Percentiles rank a stretch among this genome's conserved stretches.
Evolutionary conservation across 2,113 vertebrate species (phyloP).

Genomic region (Esox niger): DNA sequence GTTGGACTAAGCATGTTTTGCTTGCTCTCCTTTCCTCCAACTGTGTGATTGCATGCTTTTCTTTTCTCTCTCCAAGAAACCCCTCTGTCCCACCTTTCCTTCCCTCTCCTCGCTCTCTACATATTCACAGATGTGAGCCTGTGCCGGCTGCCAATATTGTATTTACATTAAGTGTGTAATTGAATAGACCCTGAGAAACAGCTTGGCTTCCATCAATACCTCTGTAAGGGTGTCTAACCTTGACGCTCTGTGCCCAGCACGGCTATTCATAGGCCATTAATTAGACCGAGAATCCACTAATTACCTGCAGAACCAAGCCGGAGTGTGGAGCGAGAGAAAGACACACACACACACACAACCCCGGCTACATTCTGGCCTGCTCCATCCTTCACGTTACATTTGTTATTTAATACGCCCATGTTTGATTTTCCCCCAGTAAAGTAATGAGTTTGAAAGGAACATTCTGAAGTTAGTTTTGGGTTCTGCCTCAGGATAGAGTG

Average conservation of each 20-base stretch:
- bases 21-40: not conserved
- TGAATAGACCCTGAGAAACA: constrained; percentile 38
- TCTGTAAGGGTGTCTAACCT: constrained; percentile 61
- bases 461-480: constrained; percentile 61
- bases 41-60: not conserved
- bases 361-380: constrained; percentile 13
- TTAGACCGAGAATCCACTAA: constrained; percentile 64
- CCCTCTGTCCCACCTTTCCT: not conserved
- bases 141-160: constrained; percentile 41
- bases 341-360: constrained; percentile 21
- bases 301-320: constrained; percentile 49
- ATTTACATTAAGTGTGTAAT: constrained; percentile 59
- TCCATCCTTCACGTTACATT: constrained; percentile 56
- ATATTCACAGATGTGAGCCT: not conserved
- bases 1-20: constrained; percentile 23
- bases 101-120: not conserved
- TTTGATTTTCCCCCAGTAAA: constrained; percentile 63
- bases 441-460: constrained; percentile 70
- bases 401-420: constrained; percentile 57
- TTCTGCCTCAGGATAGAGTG: constrained; percentile 51
- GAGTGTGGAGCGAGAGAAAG: not conserved
- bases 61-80: not conserved
- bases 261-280: constrained; percentile 61
- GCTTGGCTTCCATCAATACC: constrained; percentile 30
- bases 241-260: constrained; percentile 46